Percentiles rank a stretch among this genome's conserved stretches.
These are phyloP conservation scores for Umimayanthus kanabou DNA, from an alignment of 92 coral and sea anemone genomes.

Conservation along the genomic window DNA sequence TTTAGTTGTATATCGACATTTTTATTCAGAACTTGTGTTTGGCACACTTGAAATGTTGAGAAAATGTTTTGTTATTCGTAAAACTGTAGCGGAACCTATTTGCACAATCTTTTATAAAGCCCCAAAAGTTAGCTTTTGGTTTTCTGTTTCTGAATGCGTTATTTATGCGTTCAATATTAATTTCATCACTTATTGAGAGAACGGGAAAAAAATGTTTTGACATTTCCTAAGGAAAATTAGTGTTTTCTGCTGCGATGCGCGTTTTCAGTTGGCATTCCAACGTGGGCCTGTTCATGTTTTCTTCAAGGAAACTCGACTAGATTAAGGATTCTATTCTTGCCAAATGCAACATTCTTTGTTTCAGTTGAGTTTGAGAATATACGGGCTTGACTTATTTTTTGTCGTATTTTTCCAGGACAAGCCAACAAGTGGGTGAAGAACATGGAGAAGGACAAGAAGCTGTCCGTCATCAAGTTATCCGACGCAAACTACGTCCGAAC, in stretches of 20 bases:
- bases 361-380: background rate
- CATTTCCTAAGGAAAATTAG: background rate
- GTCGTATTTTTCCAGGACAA: conserved; percentile 66
- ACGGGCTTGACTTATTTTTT: background rate
- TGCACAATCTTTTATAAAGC: too few species aligned
- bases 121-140: too few species aligned
- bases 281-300: background rate
- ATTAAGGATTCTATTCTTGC: background rate
- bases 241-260: background rate
- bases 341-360: background rate
- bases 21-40: too few species aligned
- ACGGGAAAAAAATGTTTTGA: too few species aligned
- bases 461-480: conserved; percentile 90
- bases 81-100: too few species aligned
- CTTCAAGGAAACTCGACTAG: too few species aligned
- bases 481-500: conserved; percentile 95
- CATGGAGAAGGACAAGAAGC: conserved; percentile 97
- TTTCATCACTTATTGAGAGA: too few species aligned
- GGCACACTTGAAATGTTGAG: too few species aligned
- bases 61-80: too few species aligned
- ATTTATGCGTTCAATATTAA: background rate
- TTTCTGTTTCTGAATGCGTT: background rate
- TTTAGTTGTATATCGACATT: too few species aligned
- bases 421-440: conserved; percentile 99
- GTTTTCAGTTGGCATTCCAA: background rate